Percentiles rank a stretch among this genome's conserved stretches.
phyloP scores from a whole-genome alignment of 2,888 invertebrate genomes.

The Abrostola tripartita region DNA sequence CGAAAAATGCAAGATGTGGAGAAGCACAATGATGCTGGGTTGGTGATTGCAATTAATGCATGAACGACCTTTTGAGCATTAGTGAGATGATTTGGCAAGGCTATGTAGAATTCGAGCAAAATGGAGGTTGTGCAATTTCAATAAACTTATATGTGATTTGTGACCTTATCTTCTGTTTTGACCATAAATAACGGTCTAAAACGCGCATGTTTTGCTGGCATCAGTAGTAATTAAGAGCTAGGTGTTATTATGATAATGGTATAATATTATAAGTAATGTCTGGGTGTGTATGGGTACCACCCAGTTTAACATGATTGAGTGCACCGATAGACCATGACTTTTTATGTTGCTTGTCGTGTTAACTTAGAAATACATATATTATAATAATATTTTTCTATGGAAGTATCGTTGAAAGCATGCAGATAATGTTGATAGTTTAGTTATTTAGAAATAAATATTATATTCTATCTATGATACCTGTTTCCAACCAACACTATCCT shows the following conservation, averaged over 20 bases:
- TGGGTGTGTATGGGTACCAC: constrained; percentile 8
- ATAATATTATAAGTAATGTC: constrained; percentile 13
- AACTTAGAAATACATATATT: too few relatives aligned
- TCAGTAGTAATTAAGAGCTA: constrained; percentile 16
- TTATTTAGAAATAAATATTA: too few relatives aligned
- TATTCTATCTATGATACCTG: too few relatives aligned
- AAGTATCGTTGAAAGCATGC: too few relatives aligned
- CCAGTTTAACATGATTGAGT: not conserved
- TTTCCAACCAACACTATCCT: too few relatives aligned
- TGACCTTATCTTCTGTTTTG: constrained; percentile 43
- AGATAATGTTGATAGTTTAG: too few relatives aligned
- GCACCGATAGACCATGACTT: not conserved
- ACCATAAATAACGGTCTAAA: constrained; percentile 20
- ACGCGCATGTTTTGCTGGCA: constrained; percentile 7
- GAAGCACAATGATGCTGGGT: too few relatives aligned
- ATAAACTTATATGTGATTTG: constrained; percentile 31
- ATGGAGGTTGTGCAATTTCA: constrained; percentile 32
- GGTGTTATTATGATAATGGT: constrained; percentile 13
- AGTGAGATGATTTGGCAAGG: not conserved
- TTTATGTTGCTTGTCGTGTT: too few relatives aligned
- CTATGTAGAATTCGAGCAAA: not conserved
- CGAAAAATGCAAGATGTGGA: too few relatives aligned
- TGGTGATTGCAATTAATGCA: too few relatives aligned
- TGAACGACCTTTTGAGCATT: too few relatives aligned
- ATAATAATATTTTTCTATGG: too few relatives aligned